Base-by-base conservation (phyloP, 30 jellyfish, hydroid and myxozoan genomes). In the Turritopsis dohrnii region DNA sequence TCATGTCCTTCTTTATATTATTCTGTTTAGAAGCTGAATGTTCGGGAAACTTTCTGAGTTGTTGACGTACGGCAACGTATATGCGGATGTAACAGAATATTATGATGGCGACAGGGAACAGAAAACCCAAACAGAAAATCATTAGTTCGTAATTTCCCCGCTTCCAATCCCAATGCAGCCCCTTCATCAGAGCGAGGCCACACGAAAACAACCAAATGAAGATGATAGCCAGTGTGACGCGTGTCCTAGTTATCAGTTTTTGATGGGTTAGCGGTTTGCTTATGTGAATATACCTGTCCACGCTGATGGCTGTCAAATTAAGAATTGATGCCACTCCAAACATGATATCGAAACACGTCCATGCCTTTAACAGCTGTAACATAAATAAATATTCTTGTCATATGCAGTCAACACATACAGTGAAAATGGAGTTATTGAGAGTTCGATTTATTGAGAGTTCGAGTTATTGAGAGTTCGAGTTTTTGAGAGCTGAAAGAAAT, bases 321-420 rank as follows among this genome's bases (percentile, higher is more conserved):
- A 85, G 75, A 69, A 90, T 89, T n/a, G 97, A 90, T 31, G 97
- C 74, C 52, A 83, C 85, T 16, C 97, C 97, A 18, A 82, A 52
- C 89, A 81, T 29, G 85, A 90, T 85, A 54, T 90, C 97, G 76
- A 84, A 54, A n/a, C 77, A 69, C 9, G 77, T 69, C 77, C 77
- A 69, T n/a, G 77, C 77, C 17, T n/a, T 69, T 19, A 69, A 69
- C 19, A 69, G 8, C 77, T 69, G 19, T n/a, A 1, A 69, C 9
- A 69, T 7, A 1, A 0, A 41, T 5, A 41, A 41, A n/a, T n/a
- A n/a, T n/a, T n/a, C n/a, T n/a, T n/a, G n/a, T n/a, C n/a, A n/a
- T n/a, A n/a, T n/a, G n/a, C n/a, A n/a, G n/a, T n/a, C n/a, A n/a
- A n/a, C n/a, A n/a, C n/a, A n/a, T n/a, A n/a, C n/a, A n/a, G n/a